phyloP scores from a whole-genome alignment of 2,888 invertebrate genomes.

The Dasysyrphus albostriatus region DNA sequence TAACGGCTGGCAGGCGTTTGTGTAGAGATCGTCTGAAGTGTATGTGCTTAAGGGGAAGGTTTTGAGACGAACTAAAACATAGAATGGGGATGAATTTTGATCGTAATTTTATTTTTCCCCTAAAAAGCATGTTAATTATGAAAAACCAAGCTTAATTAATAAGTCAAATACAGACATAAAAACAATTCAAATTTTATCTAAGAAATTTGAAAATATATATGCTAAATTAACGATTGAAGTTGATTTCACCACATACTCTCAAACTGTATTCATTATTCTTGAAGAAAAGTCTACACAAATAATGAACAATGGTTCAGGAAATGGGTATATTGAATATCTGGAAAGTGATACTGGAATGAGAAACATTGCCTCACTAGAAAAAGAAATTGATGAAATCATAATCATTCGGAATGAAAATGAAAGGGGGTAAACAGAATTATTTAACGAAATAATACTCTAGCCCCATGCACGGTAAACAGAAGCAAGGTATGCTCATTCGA shows the following conservation, averaged over 20 bases:
- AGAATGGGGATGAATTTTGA: conserved; percentile 20
- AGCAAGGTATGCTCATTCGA: too few relatives aligned
- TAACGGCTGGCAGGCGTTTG: conserved; percentile 19
- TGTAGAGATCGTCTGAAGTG: conserved; percentile 52
- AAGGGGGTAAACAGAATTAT: not conserved
- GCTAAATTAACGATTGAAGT: not conserved
- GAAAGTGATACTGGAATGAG: conserved; percentile 35
- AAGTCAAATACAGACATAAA: fast-evolving
- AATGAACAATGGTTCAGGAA: not conserved
- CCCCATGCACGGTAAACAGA: too few relatives aligned
- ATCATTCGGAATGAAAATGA: not conserved
- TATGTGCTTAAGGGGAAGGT: conserved; percentile 42
- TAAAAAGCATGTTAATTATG: not conserved
- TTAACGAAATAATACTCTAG: not conserved
- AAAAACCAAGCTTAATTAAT: not conserved
- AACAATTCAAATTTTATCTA: not conserved
- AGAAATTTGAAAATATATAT: not conserved
- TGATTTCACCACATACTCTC: not conserved
- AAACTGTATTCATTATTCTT: not conserved
- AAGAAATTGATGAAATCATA: not conserved
- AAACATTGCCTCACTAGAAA: not conserved
- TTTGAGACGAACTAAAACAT: conserved; percentile 52
- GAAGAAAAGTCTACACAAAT: conserved; percentile 44
- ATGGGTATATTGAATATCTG: not conserved
- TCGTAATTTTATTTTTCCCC: conserved; percentile 35